These are phyloP conservation scores for Mohoua ochrocephala DNA, from an alignment of 2,113 vertebrate genomes.

Conservation along the genomic window DNA sequence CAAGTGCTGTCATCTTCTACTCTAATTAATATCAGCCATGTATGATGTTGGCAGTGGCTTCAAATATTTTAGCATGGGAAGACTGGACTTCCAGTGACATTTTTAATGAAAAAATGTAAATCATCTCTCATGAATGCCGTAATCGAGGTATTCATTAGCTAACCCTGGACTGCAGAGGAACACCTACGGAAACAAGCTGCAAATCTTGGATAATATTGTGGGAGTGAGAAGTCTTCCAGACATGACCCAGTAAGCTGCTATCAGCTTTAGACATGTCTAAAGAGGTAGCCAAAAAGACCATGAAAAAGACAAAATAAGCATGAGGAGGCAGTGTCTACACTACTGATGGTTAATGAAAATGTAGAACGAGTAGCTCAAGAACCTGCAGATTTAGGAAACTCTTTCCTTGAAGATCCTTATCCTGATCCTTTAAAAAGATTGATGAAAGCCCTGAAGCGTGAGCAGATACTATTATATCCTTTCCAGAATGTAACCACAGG, in stretches of 20 bases:
- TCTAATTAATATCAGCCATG: slow-evolving; percentile 77
- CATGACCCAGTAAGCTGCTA: background rate
- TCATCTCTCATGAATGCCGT: slow-evolving; percentile 7
- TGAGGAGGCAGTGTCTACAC: background rate
- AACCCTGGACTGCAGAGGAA: background rate
- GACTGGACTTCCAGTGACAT: slow-evolving; percentile 74
- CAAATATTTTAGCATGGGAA: slow-evolving; percentile 41
- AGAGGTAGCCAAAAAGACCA: background rate
- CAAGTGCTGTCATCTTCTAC: slow-evolving; percentile 71
- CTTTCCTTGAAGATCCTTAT: background rate
- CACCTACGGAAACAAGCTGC: background rate
- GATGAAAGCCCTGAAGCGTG: background rate
- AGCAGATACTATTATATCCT: background rate
- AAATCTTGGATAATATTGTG: background rate
- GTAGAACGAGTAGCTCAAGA: background rate
- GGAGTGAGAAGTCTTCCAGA: background rate
- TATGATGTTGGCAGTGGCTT: slow-evolving; percentile 59
- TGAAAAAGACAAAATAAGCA: background rate
- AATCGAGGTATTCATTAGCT: slow-evolving; percentile 33
- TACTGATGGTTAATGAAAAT: background rate
- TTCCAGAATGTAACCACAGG: background rate
- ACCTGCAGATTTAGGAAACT: background rate
- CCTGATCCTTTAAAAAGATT: background rate
- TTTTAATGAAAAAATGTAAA: slow-evolving; percentile 71
- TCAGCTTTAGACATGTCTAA: background rate